phyloP scores from a whole-genome alignment of 2,113 vertebrate genomes.

The Tapirus terrestris region DNA sequence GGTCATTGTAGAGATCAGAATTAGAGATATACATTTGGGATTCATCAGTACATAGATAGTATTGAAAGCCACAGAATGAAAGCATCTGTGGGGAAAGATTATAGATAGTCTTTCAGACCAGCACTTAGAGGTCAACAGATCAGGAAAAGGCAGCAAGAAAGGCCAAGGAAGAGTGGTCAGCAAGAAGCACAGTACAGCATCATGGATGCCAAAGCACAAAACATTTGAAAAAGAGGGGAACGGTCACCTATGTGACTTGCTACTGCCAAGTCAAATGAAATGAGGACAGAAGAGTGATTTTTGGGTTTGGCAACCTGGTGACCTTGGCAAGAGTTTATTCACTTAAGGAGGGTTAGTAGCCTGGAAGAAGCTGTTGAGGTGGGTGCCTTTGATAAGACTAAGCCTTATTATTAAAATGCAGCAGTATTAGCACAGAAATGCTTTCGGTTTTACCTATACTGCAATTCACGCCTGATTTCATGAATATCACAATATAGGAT shows the following conservation, averaged over 20 bases:
- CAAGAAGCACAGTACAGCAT: not conserved
- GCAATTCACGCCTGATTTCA: slow-evolving; percentile 51
- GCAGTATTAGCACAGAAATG: not conserved
- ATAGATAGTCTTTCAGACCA: not conserved
- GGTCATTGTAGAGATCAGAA: not conserved
- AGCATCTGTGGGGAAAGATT: not conserved
- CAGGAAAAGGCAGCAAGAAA: not conserved
- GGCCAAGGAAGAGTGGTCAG: not conserved
- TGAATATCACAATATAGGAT: slow-evolving; percentile 58
- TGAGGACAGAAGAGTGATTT: not conserved
- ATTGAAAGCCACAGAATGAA: not conserved
- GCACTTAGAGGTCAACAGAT: not conserved
- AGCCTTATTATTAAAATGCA: not conserved
- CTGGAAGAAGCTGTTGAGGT: not conserved
- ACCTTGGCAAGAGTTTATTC: not conserved
- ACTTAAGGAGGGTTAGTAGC: not conserved
- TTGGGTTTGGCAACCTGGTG: not conserved
- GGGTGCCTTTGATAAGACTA: not conserved
- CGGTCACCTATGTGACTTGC: not conserved
- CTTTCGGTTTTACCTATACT: not conserved
- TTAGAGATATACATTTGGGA: not conserved
- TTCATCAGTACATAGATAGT: not conserved
- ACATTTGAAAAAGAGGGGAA: not conserved
- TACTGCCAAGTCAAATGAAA: not conserved
- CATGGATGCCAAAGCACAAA: not conserved